Percentiles rank a stretch among this genome's conserved stretches.
Conservation (phyloP, 2,888 invertebrate species). For the Bhutanitis thaidina region DNA sequence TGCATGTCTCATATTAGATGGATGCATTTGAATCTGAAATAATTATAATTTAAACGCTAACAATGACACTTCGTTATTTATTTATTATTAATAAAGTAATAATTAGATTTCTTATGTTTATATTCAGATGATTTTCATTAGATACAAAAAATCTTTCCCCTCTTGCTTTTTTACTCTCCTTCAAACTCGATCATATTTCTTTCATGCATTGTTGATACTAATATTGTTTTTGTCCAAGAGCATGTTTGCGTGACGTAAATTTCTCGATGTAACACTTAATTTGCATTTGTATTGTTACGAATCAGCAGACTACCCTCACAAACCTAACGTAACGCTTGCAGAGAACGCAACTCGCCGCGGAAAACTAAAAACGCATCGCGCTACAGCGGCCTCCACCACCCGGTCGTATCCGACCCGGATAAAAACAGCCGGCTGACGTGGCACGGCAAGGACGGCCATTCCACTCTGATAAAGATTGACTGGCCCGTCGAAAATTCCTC, state of each 20-base stretch:
- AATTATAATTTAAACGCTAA: no score
- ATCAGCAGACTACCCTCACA: slow-evolving; percentile 21
- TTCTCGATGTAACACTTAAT: not conserved
- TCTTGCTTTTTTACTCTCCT: no score
- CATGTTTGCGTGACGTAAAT: slow-evolving; percentile 7
- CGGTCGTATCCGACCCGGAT: slow-evolving; percentile 37
- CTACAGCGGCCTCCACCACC: slow-evolving; percentile 60
- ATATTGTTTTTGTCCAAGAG: slow-evolving; percentile 5
- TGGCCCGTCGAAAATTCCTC: slow-evolving; percentile 63
- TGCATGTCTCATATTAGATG: no score
- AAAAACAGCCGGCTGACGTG: slow-evolving; percentile 52
- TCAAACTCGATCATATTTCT: no score
- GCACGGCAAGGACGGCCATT: slow-evolving; percentile 72
- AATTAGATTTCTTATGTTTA: no score
- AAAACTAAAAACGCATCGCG: slow-evolving; percentile 53
- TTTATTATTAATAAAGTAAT: no score
- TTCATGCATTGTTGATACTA: not conserved
- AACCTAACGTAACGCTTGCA: slow-evolving; percentile 47
- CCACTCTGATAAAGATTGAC: slow-evolving; percentile 68
- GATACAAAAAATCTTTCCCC: no score
- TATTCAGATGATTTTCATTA: no score
- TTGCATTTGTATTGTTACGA: not conserved
- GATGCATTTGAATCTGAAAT: no score
- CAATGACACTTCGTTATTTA: no score
- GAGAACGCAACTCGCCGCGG: slow-evolving; percentile 69